Evolutionary conservation across 2,888 invertebrate genomes (phyloP).

Genomic region (Heliconius ethilla): DNA sequence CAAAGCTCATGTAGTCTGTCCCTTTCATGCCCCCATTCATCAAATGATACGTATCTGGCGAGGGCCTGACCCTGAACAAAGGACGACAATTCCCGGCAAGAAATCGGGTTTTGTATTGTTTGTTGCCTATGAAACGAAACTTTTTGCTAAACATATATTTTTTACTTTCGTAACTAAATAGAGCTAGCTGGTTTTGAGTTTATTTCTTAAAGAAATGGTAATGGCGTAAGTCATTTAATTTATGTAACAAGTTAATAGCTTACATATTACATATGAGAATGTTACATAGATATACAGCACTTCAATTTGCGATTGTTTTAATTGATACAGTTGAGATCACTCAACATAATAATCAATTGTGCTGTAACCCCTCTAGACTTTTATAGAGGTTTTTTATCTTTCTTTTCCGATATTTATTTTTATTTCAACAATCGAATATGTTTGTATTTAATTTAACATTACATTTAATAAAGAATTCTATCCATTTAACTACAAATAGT

Average conservation of each 20-base stretch:
- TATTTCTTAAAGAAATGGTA: neutral
- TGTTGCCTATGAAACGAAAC: slow-evolving; percentile 8
- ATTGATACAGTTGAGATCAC: slow-evolving; percentile 46
- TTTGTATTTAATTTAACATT: too few species aligned
- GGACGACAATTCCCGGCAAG: slow-evolving; percentile 30
- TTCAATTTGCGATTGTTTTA: slow-evolving; percentile 44
- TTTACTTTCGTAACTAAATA: neutral
- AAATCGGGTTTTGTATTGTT: slow-evolving; percentile 27
- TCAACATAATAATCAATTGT: slow-evolving; percentile 20
- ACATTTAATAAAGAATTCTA: neutral
- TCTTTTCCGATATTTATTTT: neutral
- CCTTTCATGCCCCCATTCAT: slow-evolving; percentile 39
- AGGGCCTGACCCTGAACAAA: slow-evolving; percentile 39
- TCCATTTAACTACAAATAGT: neutral
- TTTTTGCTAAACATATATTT: slow-evolving; percentile 3
- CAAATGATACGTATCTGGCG: slow-evolving; percentile 36
- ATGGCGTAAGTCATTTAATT: neutral
- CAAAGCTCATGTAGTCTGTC: slow-evolving; percentile 27
- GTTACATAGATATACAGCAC: neutral
- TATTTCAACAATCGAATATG: neutral
- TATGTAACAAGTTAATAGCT: neutral
- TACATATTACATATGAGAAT: neutral
- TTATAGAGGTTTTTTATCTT: neutral
- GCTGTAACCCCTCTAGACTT: neutral
- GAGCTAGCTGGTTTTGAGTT: neutral